Evolutionary conservation across 2,888 invertebrate species (phyloP).

Genomic region (Sarcophaga caerulescens): DNA sequence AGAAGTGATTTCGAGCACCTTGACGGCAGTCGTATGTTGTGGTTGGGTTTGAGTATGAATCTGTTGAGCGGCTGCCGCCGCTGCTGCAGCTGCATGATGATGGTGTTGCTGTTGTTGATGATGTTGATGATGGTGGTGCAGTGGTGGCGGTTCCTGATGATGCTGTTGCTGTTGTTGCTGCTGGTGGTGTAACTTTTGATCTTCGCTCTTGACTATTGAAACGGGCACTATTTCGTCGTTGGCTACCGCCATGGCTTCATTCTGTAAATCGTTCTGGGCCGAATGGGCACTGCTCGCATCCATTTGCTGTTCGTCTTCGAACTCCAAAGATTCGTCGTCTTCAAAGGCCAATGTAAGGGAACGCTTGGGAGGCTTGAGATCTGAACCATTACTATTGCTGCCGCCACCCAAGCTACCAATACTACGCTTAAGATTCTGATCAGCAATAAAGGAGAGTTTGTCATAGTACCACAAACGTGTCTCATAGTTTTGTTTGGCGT

Average conservation of each 20-base stretch:
- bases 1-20: slow-evolving; percentile 79
- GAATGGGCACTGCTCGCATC: slow-evolving; percentile 70
- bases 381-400: slow-evolving; percentile 20
- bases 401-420: slow-evolving; percentile 57
- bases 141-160: slow-evolving; percentile 58
- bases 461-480: slow-evolving; percentile 80
- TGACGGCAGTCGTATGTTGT: slow-evolving; percentile 76
- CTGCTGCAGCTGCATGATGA: slow-evolving; percentile 69
- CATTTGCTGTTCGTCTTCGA: slow-evolving; percentile 76
- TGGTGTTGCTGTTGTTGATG: slow-evolving; percentile 48
- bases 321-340: slow-evolving; percentile 79
- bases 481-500: slow-evolving; percentile 76
- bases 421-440: slow-evolving; percentile 77
- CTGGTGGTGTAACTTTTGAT: slow-evolving; percentile 65
- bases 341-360: slow-evolving; percentile 77
- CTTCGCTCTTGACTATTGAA: slow-evolving; percentile 75
- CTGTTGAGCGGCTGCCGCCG: slow-evolving; percentile 66
- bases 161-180: slow-evolving; percentile 65
- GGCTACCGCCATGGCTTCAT: slow-evolving; percentile 72
- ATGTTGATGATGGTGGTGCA: slow-evolving; percentile 71
- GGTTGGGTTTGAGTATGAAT: slow-evolving; percentile 69
- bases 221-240: slow-evolving; percentile 75
- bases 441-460: slow-evolving; percentile 78
- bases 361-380: slow-evolving; percentile 74
- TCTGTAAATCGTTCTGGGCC: slow-evolving; percentile 68